Percentiles rank a stretch among this genome's conserved stretches.
Conservation (phyloP, 2,888 invertebrate species). For the Amaurobius ferox region DNA sequence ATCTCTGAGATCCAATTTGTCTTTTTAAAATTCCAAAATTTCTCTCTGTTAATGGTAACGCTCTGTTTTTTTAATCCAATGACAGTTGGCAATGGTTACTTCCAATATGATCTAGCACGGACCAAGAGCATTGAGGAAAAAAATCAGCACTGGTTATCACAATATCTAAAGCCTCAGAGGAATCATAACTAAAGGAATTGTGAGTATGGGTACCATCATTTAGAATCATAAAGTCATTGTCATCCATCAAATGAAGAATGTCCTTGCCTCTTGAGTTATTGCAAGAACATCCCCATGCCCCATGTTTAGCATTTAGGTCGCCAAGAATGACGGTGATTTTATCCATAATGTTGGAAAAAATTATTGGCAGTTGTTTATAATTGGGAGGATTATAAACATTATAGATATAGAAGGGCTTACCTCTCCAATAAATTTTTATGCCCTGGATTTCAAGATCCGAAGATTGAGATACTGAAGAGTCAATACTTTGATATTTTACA, state of each 20-base stretch:
- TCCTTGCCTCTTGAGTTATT: conserved; percentile 6
- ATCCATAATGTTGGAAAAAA: background rate
- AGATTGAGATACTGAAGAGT: no score
- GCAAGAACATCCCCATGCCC: background rate
- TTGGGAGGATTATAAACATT: conserved; percentile 23
- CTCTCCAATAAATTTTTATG: background rate
- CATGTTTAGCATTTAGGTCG: conserved; percentile 24
- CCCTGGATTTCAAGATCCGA: background rate
- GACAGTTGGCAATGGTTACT: conserved; percentile 19
- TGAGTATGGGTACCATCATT: no score
- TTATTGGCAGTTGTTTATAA: background rate
- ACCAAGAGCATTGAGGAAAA: conserved; percentile 1
- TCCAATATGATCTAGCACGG: conserved; percentile 24
- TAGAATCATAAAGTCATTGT: background rate
- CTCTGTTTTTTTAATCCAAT: conserved; percentile 3
- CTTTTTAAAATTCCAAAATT: conserved; percentile 21
- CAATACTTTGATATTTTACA: no score
- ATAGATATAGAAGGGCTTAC: background rate
- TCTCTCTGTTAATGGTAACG: background rate
- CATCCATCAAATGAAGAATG: conserved; percentile 3
- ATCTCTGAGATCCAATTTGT: background rate
- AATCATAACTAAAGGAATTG: no score
- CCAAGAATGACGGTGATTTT: background rate
- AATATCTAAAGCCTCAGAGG: conserved; percentile 32
- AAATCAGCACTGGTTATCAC: background rate